Base-by-base conservation (phyloP, 2,113 vertebrate genomes). In the Athene cunicularia region DNA sequence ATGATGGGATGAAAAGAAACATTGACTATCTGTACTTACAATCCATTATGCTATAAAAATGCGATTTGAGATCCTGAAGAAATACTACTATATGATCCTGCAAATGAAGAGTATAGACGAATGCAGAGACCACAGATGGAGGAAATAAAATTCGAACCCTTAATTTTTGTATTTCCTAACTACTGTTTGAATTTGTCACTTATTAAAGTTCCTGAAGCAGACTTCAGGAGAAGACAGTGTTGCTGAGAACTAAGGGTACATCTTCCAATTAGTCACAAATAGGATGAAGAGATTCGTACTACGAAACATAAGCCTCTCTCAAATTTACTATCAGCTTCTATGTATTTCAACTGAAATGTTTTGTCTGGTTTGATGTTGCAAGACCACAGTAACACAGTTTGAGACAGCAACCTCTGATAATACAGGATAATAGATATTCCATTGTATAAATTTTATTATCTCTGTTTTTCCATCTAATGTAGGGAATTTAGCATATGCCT, bases 371-470 rank as follows among this genome's bases (percentile, higher is more conserved):
- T 94, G 81, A 88, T 86, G 45, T 66, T 92, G 50, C 59, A 92
- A 90, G 62, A 76, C 79, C 67, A 55, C 39, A 62, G n/a, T 60
- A 72, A 79, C 26, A 67, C 74, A 68, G 87, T 66, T 88, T 93
- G 81, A 93, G 58, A 72, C 55, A 47, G 28, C n/a, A 88, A 72
- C 35, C 85, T 93, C 90, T 93, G 90, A 93, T 92, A 94, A 80
- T 32, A 63, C 26, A 94, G 71, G 26, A 59, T 70, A 95, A 93
- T 75, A 92, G 76, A 70, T 73, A 94, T 73, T 88, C 62, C 50
- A 93, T 43, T 93, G 82, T 95, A 41, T 24, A 53, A 88, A 93
- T 85, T 41, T 80, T 83, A 86, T 50, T 43, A 74, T 76, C 70
- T 95, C 64, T 91, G 50, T 58, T 96, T 91, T 97, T 81, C 32